These are phyloP conservation scores for Cercocebus atys DNA, from an alignment of 2,113 vertebrate genomes.

Conservation along the genomic window DNA sequence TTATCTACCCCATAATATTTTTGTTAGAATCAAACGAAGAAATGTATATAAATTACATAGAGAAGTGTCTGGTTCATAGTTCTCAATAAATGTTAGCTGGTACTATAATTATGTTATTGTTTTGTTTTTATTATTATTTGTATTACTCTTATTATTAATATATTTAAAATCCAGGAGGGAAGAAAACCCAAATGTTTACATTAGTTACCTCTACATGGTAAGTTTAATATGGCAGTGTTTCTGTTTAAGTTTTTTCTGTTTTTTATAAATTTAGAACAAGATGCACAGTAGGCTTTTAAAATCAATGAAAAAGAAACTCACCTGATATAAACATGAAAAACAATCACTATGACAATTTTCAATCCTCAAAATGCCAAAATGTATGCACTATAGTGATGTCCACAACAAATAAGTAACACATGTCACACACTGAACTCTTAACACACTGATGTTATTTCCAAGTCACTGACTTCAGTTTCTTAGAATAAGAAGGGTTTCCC, in stretches of 20 bases:
- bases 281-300: neutral
- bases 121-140: neutral
- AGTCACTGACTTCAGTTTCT: slow-evolving; percentile 37
- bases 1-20: neutral
- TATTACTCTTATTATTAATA: neutral
- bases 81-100: neutral
- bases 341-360: neutral
- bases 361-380: neutral
- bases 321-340: neutral
- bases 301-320: slow-evolving; percentile 10
- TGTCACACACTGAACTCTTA: neutral
- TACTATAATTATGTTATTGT: neutral
- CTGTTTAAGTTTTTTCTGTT: neutral
- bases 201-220: neutral
- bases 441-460: neutral
- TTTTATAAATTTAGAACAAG: slow-evolving; percentile 7
- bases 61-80: neutral
- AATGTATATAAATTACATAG: neutral
- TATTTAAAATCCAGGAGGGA: neutral
- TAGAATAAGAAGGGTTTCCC: slow-evolving; percentile 40
- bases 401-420: neutral
- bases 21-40: neutral
- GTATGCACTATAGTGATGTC: neutral
- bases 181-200: neutral
- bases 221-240: neutral